Base-by-base conservation (phyloP, 2,888 invertebrate species). In the Chironomus riparius region DNA sequence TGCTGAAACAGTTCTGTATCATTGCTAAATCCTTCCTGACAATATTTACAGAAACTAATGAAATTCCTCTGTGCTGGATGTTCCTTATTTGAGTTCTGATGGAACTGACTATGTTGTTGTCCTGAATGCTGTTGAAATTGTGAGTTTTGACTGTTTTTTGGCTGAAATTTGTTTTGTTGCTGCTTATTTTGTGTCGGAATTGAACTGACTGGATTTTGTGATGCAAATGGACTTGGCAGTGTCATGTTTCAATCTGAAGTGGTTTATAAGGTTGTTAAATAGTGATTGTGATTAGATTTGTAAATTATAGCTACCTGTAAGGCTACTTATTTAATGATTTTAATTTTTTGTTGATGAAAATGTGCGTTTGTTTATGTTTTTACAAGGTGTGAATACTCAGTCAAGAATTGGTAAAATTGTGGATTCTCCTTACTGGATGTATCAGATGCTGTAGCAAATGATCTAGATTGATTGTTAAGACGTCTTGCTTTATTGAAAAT, bases 141-240 rank as follows among this genome's bases (percentile, higher is more conserved):
- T 47, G 28, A 28, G 2, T 22, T 10, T 48, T 47, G 24, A 48
- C 24, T 18, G 56, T 61, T 71, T 21, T 18, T 47, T 7, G 10
- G 48, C 21, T 21, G 18, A 5, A 15, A 18, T 18, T 3, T 56
- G n/a, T 18, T 65, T 65, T 22, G 24, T 65, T 65, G 65, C 15
- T 28, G 38, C 13, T 38, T 6, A n/a, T 68, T 28, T n/a, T 68
- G 24, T 38, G 38, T 13, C 18, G 28, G 7, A 15, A 15, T 47
- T 38, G 38, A 47, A 3, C n/a, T 38, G 10, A 38, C 2, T 38
- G 38, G 38, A 38, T 7, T 38, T 38, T 38, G 38, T 38, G 38
- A 21, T 18, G 65, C 62, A 18, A 73, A 62, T 6, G 74, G 74
- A 48, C 68, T 74, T 74, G 74, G 74, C 28, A 74, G 47, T n/a